Evolutionary conservation across 2,888 invertebrate species (phyloP), one percentile per base, ranked within the genome.

Genomic region (Tigriopus californicus): DNA sequence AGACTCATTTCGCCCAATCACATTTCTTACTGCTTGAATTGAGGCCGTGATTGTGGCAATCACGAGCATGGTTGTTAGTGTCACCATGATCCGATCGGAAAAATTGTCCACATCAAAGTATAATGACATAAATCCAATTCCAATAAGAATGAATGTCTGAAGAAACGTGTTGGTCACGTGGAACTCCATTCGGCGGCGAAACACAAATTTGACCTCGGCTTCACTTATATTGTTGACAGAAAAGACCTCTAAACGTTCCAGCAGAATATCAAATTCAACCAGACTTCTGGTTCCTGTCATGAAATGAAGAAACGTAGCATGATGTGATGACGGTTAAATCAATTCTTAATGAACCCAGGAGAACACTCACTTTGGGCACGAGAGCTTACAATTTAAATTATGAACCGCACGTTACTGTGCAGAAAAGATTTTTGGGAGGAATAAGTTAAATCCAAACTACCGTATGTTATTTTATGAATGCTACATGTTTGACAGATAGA

Each of bases 101-200:
- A 58, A 58, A 22, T 58, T 58, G 15, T 58, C 46, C 24, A 49
- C 58, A 58, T 58, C 44, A 41, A 56, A 56, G 44, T 42, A 56
- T 8, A 46, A 46, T 10, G 56, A 42, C 8, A 44, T 22, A 44
- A n/a, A 56, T 8, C 56, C 56, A 13, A 56, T 46, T 10, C 41
- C 20, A 22, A 33, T 44, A 18, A 56, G 24, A 46, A 56, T 20
- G 22, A 56, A 44, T 24, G 56, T 56, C 44, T 56, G 56, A 6
- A 56, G 44, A 20, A 56, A 46, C 2, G 56, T 56, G 25, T 56
- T 56, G n/a, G 56, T 56, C 18, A 56, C 56, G 46, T 56, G 56
- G 44, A 42, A 56, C 15, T 56, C 56, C 56, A 56, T 56, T 25
- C 33, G 42, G 15, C 56, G 42, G 1, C 56, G 20, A 22, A 56